These are phyloP conservation scores for Pseudanteris insignis DNA, from an alignment of 2,888 invertebrate genomes.

Conservation along the genomic window DNA sequence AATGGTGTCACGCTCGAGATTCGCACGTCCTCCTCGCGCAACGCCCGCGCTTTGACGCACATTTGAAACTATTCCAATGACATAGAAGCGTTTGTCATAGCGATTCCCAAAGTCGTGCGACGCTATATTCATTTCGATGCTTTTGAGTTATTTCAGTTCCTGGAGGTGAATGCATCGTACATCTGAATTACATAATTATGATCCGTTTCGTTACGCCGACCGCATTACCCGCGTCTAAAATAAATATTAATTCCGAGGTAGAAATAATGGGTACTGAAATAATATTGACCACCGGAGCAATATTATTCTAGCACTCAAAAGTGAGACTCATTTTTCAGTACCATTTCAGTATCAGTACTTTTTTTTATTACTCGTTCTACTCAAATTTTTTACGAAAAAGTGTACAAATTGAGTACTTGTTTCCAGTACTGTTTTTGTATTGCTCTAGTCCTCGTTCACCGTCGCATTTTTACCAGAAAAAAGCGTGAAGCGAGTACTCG, in stretches of 20 bases:
- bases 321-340: too few species aligned
- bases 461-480: too few species aligned
- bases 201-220: conserved; percentile 31
- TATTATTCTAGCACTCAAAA: too few species aligned
- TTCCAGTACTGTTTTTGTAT: too few species aligned
- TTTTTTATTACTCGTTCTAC: too few species aligned
- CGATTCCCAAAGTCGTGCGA: conserved; percentile 41
- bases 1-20: conserved; percentile 39
- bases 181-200: conserved; percentile 42
- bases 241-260: conserved; percentile 27
- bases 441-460: too few species aligned
- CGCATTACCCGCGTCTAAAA: conserved; percentile 38
- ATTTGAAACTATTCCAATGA: conserved; percentile 46
- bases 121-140: conserved; percentile 34
- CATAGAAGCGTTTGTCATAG: conserved; percentile 42
- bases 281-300: too few species aligned
- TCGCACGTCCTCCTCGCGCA: conserved; percentile 32
- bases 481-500: too few species aligned
- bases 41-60: conserved; percentile 45
- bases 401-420: too few species aligned
- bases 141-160: conserved; percentile 44
- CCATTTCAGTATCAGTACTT: too few species aligned
- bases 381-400: too few species aligned
- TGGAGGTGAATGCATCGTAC: conserved; percentile 38
- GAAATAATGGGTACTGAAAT: too few species aligned